A percentile compares a stretch with the other conserved stretches of the same genome.
Evolutionary conservation across 1,140 invertebrate species (phyloP).

Genomic region (Ips nitidus): DNA sequence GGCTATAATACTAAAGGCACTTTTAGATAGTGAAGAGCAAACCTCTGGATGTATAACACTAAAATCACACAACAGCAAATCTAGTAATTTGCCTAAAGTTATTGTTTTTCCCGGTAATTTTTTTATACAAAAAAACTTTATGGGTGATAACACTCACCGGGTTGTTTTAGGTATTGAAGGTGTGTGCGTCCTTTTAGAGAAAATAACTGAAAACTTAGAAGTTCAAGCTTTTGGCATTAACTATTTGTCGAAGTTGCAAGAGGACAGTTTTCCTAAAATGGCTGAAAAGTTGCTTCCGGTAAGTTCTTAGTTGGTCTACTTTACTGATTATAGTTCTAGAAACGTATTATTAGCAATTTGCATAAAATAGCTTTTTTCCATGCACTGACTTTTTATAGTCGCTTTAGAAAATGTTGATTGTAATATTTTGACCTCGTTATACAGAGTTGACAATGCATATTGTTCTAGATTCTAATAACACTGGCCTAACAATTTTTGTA

Average conservation of each 20-base stretch:
- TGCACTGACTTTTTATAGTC: neutral
- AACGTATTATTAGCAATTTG: too few species aligned
- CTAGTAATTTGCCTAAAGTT: neutral
- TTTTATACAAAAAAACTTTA: neutral
- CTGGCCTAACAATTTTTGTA: too few species aligned
- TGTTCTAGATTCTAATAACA: too few species aligned
- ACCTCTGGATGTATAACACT: neutral
- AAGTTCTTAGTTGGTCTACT: slow-evolving; percentile 26
- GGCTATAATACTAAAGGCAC: neutral
- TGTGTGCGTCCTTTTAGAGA: slow-evolving; percentile 60
- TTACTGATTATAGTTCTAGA: neutral
- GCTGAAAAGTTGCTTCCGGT: slow-evolving; percentile 53
- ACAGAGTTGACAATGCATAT: too few species aligned
- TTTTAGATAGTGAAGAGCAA: neutral
- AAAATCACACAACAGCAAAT: neutral
- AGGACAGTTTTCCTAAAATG: slow-evolving; percentile 49
- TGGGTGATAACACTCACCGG: neutral
- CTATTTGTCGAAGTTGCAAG: slow-evolving; percentile 51
- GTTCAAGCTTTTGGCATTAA: slow-evolving; percentile 69
- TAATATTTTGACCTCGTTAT: too few species aligned
- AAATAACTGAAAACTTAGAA: slow-evolving; percentile 60
- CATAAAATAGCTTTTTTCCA: neutral
- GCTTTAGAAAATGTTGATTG: neutral
- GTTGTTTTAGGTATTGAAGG: slow-evolving; percentile 75
- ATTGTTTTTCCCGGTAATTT: slow-evolving; percentile 11